Percentiles rank a stretch among this genome's conserved stretches.
phyloP scores from a whole-genome alignment of 2,113 vertebrate species.

The Labeo catla region DNA sequence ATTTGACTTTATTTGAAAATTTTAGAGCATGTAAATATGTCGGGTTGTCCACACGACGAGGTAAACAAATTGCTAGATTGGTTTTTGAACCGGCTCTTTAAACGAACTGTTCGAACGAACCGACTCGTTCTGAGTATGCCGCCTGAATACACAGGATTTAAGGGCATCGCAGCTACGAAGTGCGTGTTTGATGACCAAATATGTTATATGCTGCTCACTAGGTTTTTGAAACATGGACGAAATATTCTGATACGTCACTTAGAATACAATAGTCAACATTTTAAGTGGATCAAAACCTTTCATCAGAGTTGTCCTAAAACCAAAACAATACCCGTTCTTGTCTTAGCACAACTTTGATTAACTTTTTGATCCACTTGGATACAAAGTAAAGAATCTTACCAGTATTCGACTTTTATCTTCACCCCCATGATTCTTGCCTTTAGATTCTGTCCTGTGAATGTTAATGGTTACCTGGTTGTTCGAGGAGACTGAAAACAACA shows the following conservation, averaged over 20 bases:
- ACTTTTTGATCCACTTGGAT: not conserved
- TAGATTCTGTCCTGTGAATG: not conserved
- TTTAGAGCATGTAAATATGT: not conserved
- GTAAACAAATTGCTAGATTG: not conserved
- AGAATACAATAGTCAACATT: too few relatives aligned
- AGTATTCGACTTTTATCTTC: constrained; percentile 42
- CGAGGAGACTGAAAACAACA: not conserved
- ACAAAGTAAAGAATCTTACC: constrained; percentile 17
- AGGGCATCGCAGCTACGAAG: not conserved
- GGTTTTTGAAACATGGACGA: not conserved
- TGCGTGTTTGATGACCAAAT: not conserved
- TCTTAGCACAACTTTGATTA: too few relatives aligned
- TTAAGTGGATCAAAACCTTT: too few relatives aligned
- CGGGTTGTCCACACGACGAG: not conserved
- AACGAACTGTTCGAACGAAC: not conserved
- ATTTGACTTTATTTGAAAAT: not conserved
- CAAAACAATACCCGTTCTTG: too few relatives aligned
- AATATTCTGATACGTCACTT: not conserved
- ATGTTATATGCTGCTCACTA: not conserved
- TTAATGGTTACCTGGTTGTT: constrained; percentile 1
- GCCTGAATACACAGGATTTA: not conserved
- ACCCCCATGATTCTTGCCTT: not conserved
- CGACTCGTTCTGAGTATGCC: not conserved
- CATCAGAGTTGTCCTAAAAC: too few relatives aligned
- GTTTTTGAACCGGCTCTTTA: not conserved